Base-by-base conservation (phyloP, 2,797 vertebrate genomes). In the Lepus oiostolus region DNA sequence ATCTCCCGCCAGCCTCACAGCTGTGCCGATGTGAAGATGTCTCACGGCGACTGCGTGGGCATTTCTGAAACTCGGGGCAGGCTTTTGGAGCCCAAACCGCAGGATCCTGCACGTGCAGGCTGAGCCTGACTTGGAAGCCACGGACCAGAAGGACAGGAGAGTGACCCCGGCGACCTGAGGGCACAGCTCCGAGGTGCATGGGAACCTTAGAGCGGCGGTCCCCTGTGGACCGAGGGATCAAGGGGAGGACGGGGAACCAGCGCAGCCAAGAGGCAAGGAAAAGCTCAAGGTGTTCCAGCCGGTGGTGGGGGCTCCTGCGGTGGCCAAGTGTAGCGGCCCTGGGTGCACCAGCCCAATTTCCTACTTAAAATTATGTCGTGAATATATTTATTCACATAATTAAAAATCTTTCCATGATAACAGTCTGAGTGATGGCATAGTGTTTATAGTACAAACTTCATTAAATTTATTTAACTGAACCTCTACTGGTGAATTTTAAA, bases 261-360 rank as follows among this genome's bases (percentile, higher is more conserved):
- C 98, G 35, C 99, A 99, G 98, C 99, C 99, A 58, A 99, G 99
- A 72, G 99, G 99, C 88, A 99, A 99, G 98, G 99, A 99, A 98
- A 99, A 99, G 95, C 99, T 99, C 19, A 99, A 99, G 99, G 99
- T 99, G 98, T 99, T 99, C 98, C 99, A 99, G 96, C 99, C 99
- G 98, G 99, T 99, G 98, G 99, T 99, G 96, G 93, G 87, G 60
- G 54, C 42, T 42, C 42, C 42, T 42, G 42, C 42, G 7, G 42
- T 8, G 7, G 42, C 42, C 42, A 42, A 42, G 42, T 42, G 42
- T 3, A 38, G 4, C 5, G 38, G 4, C 42, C 38, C 38, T 38
- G 4, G 5, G 38, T 38, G 38, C 38, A 6, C 38, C 38, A 42
- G 38, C 35, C 35, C 35, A 35, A 8, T 16, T 60, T 79, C 52